These are phyloP conservation scores for Prionace glauca DNA, from an alignment of 2,797 vertebrate genomes.

Conservation along the genomic window DNA sequence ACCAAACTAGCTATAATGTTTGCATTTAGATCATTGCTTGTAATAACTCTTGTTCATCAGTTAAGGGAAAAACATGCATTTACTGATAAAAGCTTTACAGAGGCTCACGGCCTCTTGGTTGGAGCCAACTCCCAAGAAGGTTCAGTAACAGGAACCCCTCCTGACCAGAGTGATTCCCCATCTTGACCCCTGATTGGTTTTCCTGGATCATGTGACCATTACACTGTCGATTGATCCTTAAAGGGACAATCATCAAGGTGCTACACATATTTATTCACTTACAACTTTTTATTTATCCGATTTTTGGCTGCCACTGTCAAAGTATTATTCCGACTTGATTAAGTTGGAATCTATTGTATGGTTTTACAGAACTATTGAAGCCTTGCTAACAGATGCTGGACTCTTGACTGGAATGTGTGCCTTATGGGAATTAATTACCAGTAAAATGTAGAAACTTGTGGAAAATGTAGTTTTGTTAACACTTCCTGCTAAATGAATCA, in stretches of 20 bases:
- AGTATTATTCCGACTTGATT: not conserved
- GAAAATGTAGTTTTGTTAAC: constrained; percentile 34
- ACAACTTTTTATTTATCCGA: not conserved
- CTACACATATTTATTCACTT: not conserved
- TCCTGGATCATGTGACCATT: no score
- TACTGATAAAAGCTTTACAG: no score
- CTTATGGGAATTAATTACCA: constrained; percentile 31
- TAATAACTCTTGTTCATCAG: no score
- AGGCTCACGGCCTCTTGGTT: no score
- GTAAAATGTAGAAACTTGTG: constrained; percentile 6
- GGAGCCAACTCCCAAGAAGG: no score
- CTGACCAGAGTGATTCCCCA: no score
- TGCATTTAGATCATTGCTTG: not conserved
- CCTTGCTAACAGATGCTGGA: not conserved
- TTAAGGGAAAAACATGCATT: no score
- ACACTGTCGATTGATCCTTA: no score
- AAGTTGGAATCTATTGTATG: not conserved
- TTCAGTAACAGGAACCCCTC: no score
- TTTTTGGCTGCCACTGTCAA: not conserved
- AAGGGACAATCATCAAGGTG: no score
- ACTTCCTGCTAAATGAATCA: constrained; percentile 34
- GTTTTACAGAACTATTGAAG: not conserved
- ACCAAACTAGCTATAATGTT: not conserved
- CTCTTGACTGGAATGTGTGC: not conserved
- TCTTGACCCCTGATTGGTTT: no score